These are phyloP conservation scores for Tetranychus urticae DNA, from an alignment of 1,140 invertebrate genomes.

Conservation along the genomic window DNA sequence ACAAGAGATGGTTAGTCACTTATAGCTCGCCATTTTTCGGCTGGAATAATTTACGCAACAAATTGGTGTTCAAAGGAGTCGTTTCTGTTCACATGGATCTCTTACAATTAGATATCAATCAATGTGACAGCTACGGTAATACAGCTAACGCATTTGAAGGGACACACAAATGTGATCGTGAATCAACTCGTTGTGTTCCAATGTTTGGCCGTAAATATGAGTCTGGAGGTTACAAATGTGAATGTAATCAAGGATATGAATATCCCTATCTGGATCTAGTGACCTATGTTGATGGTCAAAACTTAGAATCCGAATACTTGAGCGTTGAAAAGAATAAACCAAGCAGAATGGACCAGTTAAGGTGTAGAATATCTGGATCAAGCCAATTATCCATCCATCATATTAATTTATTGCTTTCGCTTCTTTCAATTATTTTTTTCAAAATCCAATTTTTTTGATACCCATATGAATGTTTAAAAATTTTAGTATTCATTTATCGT, in stretches of 20 bases:
- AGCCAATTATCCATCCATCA: too few relatives aligned
- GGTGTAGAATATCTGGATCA: conserved; percentile 48
- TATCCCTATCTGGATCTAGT: conserved; percentile 85
- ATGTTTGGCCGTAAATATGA: conserved; percentile 69
- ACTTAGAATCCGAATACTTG: conserved; percentile 77
- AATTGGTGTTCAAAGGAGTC: conserved; percentile 80
- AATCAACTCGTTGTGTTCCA: conserved; percentile 82
- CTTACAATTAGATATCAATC: conserved; percentile 71
- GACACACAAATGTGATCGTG: conserved; percentile 76
- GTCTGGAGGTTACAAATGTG: conserved; percentile 90
- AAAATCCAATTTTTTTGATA: too few relatives aligned
- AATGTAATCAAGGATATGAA: conserved; percentile 87
- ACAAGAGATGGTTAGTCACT: conserved; percentile 54
- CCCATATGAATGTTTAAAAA: too few relatives aligned
- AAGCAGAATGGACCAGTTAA: conserved; percentile 25
- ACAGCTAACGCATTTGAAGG: conserved; percentile 80
- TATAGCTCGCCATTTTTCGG: conserved; percentile 93
- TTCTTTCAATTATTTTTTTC: too few relatives aligned
- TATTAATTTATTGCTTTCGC: too few relatives aligned
- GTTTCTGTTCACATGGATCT: conserved; percentile 79
- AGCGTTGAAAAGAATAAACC: conserved; percentile 48
- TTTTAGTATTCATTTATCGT: too few relatives aligned
- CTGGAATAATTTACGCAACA: conserved; percentile 68
- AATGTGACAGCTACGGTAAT: conserved; percentile 59
- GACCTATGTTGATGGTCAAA: conserved; percentile 85